A percentile compares a stretch with the other conserved stretches of the same genome.
These are phyloP conservation scores for Austrofundulus limnaeus DNA, from an alignment of 2,113 vertebrate genomes.

Conservation along the genomic window DNA sequence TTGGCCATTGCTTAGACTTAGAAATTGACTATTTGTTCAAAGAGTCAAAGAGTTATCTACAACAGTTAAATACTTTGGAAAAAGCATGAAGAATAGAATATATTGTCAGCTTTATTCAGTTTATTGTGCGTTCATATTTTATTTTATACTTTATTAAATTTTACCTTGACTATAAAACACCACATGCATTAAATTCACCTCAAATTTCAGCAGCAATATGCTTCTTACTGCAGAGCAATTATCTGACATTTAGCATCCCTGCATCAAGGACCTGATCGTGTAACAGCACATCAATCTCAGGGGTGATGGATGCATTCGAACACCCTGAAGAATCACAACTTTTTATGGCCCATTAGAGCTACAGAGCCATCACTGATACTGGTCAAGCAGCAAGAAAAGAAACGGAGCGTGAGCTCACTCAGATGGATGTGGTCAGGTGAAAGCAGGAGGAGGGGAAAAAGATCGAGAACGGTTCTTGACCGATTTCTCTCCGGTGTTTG, in stretches of 20 bases:
- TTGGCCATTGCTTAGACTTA: no score
- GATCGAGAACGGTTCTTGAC: constrained; percentile 9
- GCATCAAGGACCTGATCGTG: background rate
- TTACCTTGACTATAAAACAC: no score
- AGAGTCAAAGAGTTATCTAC: no score
- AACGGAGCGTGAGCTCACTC: background rate
- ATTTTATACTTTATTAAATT: background rate
- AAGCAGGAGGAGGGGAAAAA: constrained; percentile 7
- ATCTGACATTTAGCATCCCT: background rate
- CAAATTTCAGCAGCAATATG: background rate
- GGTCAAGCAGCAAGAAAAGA: constrained; percentile 20
- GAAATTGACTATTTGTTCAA: no score
- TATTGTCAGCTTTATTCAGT: background rate
- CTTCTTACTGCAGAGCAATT: background rate
- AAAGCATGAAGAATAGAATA: no score
- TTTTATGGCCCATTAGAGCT: constrained; percentile 62
- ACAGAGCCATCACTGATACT: constrained; percentile 57
- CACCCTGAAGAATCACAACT: constrained; percentile 22
- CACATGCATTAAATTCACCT: no score
- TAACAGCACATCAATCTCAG: constrained; percentile 29
- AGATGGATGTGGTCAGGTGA: constrained; percentile 37
- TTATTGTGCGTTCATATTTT: background rate
- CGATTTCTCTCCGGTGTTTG: constrained; percentile 47
- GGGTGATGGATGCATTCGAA: constrained; percentile 31
- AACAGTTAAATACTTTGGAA: no score